Conservation (phyloP, 2,888 invertebrate genomes). For the Pseudanteris insignis region DNA sequence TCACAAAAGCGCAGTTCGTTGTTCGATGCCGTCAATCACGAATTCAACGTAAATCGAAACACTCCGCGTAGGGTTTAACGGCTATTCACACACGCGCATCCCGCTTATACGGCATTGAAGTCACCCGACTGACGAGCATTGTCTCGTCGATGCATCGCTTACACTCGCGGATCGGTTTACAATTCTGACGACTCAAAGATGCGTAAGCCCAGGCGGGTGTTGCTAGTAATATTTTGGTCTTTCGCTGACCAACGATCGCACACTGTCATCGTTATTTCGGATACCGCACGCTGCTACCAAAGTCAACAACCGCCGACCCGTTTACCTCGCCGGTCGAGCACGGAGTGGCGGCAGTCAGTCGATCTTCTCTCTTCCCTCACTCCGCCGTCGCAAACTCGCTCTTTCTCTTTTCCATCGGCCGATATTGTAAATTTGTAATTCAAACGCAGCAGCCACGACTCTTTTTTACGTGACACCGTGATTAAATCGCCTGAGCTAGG, state of each 20-base stretch:
- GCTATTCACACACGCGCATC: constrained; percentile 31
- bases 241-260: constrained; percentile 3
- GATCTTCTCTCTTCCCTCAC: constrained; percentile 25
- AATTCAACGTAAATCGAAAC: constrained; percentile 5
- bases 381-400: constrained; percentile 18
- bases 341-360: constrained; percentile 49
- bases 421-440: constrained; percentile 30
- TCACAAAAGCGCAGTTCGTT: constrained; percentile 36
- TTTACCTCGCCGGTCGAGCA: constrained; percentile 62
- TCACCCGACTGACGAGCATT: constrained; percentile 17
- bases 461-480: neutral
- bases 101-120: constrained; percentile 31
- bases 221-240: no score
- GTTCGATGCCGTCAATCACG: constrained; percentile 1
- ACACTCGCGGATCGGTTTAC: no score
- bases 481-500: no score
- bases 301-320: constrained; percentile 52
- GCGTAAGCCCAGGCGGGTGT: no score
- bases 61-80: constrained; percentile 29
- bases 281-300: neutral
- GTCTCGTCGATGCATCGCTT: constrained; percentile 3
- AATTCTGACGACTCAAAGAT: no score
- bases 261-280: constrained; percentile 31
- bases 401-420: constrained; percentile 42
- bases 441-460: neutral